Conservation (phyloP, 30 jellyfish, hydroid and myxozoan genomes). For the Pseudorhiza aurosa region DNA sequence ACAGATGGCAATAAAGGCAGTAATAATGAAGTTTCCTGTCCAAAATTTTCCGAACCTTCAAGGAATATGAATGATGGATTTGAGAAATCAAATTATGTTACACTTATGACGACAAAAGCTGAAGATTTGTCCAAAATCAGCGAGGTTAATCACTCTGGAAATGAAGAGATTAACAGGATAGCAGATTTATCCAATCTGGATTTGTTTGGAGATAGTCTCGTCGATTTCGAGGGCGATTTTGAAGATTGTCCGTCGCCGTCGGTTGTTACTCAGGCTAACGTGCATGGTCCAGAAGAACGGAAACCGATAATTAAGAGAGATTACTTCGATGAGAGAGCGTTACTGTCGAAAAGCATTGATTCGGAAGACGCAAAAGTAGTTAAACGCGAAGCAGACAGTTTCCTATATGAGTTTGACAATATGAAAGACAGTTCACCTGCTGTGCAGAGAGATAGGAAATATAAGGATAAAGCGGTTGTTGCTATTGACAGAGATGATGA, state of each 20-base stretch:
- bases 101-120: neutral
- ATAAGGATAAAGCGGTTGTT: neutral
- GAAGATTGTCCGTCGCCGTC: conserved; percentile 84
- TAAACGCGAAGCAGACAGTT: neutral
- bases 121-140: neutral
- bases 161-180: no score
- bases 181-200: conserved; percentile 33
- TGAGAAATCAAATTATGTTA: neutral
- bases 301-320: neutral
- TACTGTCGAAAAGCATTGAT: no score
- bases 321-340: no score
- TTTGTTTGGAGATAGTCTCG: conserved; percentile 49
- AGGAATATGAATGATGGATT: neutral
- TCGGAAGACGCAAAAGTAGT: neutral
- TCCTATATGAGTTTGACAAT: neutral
- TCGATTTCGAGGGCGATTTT: conserved; percentile 60
- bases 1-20: neutral
- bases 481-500: neutral
- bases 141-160: neutral
- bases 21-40: no score
- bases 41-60: no score
- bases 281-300: neutral
- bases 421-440: neutral
- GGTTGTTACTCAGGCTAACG: conserved; percentile 44
- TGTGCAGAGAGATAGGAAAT: neutral